Evolutionary conservation across 2,113 vertebrate genomes (phyloP).

Genomic region (Pseudorasbora parva): DNA sequence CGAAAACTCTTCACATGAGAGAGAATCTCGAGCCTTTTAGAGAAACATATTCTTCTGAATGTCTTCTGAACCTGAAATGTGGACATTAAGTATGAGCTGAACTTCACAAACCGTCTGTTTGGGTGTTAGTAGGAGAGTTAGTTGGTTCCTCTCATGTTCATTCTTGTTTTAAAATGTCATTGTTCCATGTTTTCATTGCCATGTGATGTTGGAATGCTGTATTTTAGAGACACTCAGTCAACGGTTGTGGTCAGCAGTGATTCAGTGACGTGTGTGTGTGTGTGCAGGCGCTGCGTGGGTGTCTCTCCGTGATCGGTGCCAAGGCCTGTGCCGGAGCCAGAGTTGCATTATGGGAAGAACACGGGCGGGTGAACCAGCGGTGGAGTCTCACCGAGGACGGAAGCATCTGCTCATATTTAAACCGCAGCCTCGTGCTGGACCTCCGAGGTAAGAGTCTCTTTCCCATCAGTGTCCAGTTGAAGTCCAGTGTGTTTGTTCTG

Average conservation of each 20-base stretch:
- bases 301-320: conserved; percentile 84
- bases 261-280: conserved; percentile 12
- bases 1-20: no score
- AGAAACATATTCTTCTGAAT: neutral
- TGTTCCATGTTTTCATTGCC: neutral
- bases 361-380: conserved; percentile 80
- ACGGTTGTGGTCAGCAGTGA: no score
- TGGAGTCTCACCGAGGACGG: conserved; percentile 82
- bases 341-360: conserved; percentile 84
- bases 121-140: no score
- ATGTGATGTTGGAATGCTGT: neutral
- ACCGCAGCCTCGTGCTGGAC: conserved; percentile 81
- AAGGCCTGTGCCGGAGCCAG: conserved; percentile 78
- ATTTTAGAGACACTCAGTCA: neutral
- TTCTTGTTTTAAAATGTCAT: no score
- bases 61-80: no score
- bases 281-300: conserved; percentile 76
- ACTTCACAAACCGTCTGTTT: no score
- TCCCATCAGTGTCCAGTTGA: no score
- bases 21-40: no score
- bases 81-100: no score
- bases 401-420: conserved; percentile 82
- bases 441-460: conserved; percentile 55
- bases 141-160: no score
- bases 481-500: neutral